Percentiles rank a stretch among this genome's conserved stretches.
phyloP scores from a whole-genome alignment of 1,140 invertebrate species.

The Aphidius gifuensis region DNA sequence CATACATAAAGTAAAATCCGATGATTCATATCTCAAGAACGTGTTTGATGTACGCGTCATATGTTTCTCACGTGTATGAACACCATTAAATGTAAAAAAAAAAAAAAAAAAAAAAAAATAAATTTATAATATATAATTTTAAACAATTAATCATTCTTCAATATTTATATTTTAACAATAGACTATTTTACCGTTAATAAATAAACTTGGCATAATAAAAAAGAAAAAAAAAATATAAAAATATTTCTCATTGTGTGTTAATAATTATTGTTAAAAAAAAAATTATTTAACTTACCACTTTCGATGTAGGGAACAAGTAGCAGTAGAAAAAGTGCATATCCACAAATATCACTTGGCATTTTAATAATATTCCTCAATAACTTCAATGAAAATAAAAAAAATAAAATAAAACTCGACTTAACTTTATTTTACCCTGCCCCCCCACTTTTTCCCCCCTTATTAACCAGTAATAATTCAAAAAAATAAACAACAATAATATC shows the following conservation, averaged over 20 bases:
- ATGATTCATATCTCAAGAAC: slow-evolving; percentile 14
- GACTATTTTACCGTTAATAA: background rate
- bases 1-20: background rate
- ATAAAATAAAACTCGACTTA: too few relatives aligned
- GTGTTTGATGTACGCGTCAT: slow-evolving; percentile 15
- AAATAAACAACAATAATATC: too few relatives aligned
- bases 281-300: slow-evolving; percentile 46
- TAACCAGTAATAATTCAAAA: too few relatives aligned
- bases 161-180: too few relatives aligned
- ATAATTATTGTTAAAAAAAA: background rate
- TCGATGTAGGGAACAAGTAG: slow-evolving; percentile 54
- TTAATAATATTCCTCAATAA: slow-evolving; percentile 44
- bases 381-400: background rate
- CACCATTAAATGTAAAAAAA: background rate
- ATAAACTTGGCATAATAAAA: background rate
- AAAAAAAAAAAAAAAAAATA: too few relatives aligned
- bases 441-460: too few relatives aligned
- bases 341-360: slow-evolving; percentile 52
- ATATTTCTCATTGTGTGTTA: background rate
- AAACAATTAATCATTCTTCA: too few relatives aligned
- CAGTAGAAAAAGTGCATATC: slow-evolving; percentile 51
- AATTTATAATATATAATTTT: too few relatives aligned
- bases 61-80: slow-evolving; percentile 19
- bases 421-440: too few relatives aligned
- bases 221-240: background rate